Evolutionary conservation across 2,888 invertebrate genomes (phyloP).

Genomic region (Cabera pusaria): DNA sequence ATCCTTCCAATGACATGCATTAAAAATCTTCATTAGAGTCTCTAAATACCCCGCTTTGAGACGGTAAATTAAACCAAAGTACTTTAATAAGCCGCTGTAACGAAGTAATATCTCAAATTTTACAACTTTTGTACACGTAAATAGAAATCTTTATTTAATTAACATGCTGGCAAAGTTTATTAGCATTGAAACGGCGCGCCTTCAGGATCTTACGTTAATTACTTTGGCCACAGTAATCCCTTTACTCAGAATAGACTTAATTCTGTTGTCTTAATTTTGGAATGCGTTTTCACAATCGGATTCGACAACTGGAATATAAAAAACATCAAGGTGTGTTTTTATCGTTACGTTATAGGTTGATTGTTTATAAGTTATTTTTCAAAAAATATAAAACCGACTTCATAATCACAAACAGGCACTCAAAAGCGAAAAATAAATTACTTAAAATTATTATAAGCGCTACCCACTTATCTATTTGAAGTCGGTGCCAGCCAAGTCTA

Average conservation of each 20-base stretch:
- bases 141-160: constrained; percentile 28
- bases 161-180: constrained; percentile 28
- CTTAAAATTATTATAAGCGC: no score
- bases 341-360: no score
- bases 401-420: no score
- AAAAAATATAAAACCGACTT: no score
- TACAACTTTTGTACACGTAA: constrained; percentile 22
- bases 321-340: no score
- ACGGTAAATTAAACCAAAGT: constrained; percentile 15
- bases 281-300: constrained; percentile 16
- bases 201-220: constrained; percentile 28
- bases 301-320: constrained; percentile 7
- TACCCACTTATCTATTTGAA: no score
- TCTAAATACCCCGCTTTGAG: constrained; percentile 4
- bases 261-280: constrained; percentile 9
- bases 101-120: constrained; percentile 19
- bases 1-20: neutral
- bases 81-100: constrained; percentile 22
- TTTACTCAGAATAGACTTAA: constrained; percentile 23
- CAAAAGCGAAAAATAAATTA: no score
- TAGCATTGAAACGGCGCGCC: constrained; percentile 25
- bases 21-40: neutral
- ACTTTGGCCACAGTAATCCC: constrained; percentile 32
- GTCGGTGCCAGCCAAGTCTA: no score
- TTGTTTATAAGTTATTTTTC: no score